Conservation (phyloP, 2,113 vertebrate species). For the Ellobius talpinus region DNA sequence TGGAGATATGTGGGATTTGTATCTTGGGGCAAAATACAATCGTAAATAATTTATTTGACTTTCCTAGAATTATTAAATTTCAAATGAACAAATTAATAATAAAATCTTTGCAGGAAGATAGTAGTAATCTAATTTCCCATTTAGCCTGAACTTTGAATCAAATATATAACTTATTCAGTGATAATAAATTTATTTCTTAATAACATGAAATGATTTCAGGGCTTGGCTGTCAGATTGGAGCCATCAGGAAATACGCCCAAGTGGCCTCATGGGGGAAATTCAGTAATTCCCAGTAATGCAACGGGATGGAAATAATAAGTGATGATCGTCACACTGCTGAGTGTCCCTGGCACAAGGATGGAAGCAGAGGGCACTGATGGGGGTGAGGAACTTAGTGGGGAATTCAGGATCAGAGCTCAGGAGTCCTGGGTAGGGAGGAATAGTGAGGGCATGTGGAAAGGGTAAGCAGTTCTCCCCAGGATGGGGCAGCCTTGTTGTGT, state of each 20-base stretch:
- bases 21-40: background rate
- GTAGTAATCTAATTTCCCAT: conserved; percentile 69
- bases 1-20: conserved; percentile 57
- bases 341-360: background rate
- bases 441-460: background rate
- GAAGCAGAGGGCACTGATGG: background rate
- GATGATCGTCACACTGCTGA: background rate
- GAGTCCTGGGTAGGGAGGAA: background rate
- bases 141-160: conserved; percentile 74
- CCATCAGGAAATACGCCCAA: conserved; percentile 49
- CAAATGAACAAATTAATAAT: conserved; percentile 81
- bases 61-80: conserved; percentile 76
- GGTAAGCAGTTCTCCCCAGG: background rate
- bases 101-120: conserved; percentile 56
- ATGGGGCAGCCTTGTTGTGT: background rate
- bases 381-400: background rate
- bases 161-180: conserved; percentile 70
- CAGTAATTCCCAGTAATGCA: conserved; percentile 39
- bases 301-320: conserved; percentile 35
- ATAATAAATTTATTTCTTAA: conserved; percentile 75
- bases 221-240: conserved; percentile 60
- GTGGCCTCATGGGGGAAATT: conserved; percentile 24
- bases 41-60: conserved; percentile 74
- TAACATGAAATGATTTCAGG: conserved; percentile 63
- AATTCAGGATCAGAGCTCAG: background rate